Evolutionary conservation across 2,113 vertebrate genomes (phyloP).

Genomic region (Orientallactaga bullata): DNA sequence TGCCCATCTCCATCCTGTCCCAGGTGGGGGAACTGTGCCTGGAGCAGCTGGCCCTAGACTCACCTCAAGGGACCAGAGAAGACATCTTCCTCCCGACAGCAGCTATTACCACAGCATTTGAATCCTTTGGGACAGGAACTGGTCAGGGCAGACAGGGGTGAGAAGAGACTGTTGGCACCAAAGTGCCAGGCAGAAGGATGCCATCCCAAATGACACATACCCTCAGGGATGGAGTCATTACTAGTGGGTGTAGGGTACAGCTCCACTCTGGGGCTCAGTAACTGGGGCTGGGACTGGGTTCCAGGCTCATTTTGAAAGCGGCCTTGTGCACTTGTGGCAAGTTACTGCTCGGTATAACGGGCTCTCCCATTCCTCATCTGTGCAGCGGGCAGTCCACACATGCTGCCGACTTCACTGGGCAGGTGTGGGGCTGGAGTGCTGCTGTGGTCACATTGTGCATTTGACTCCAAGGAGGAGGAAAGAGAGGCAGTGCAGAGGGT

Average conservation of each 20-base stretch:
- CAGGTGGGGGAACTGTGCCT: neutral
- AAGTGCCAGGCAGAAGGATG: neutral
- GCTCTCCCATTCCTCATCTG: neutral
- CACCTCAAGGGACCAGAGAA: conserved; percentile 51
- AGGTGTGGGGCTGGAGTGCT: neutral
- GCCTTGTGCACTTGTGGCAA: neutral
- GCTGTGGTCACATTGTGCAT: neutral
- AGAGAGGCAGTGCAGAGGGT: rapidly evolving
- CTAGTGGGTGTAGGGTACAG: neutral
- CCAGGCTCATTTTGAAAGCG: neutral
- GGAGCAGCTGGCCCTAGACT: neutral
- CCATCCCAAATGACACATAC: neutral
- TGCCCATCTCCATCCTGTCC: neutral
- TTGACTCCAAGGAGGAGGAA: neutral
- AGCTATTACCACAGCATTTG: conserved; percentile 38
- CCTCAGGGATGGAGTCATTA: neutral
- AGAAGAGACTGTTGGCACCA: neutral
- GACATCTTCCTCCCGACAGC: neutral
- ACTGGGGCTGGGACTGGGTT: neutral
- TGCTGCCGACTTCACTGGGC: neutral
- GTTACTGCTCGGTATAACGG: neutral
- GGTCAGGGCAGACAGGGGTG: neutral
- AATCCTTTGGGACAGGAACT: conserved; percentile 64
- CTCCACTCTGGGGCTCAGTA: neutral
- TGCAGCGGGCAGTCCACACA: neutral